Conservation (phyloP, 2,888 invertebrate species). For the Timandra comae region DNA sequence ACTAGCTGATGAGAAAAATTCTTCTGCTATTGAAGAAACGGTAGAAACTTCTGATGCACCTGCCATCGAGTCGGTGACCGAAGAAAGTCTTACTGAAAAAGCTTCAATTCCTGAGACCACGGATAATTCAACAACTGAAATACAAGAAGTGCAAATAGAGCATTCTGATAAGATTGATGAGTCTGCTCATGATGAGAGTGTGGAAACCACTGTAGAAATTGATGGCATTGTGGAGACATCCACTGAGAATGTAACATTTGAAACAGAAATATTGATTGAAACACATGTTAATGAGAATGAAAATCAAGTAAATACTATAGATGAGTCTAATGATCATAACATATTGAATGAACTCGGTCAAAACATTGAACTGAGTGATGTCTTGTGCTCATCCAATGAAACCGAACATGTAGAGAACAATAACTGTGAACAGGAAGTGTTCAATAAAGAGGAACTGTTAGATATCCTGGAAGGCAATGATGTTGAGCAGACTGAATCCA, state of each 20-base stretch:
- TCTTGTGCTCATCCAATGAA: conserved; percentile 50
- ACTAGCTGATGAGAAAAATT: background rate
- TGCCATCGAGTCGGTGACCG: conserved; percentile 1
- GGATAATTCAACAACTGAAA: conserved; percentile 14
- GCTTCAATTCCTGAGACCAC: conserved; percentile 2
- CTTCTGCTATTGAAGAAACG: conserved; percentile 6
- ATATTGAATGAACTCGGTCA: conserved; percentile 56
- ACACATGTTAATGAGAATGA: conserved; percentile 43
- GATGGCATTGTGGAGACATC: conserved; percentile 19
- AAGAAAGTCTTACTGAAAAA: conserved; percentile 5
- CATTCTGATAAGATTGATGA: no score
- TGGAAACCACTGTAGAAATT: conserved; percentile 25
- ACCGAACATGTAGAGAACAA: conserved; percentile 55
- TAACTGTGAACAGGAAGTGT: conserved; percentile 59
- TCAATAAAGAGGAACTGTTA: conserved; percentile 65
- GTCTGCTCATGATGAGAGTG: conserved; percentile 8
- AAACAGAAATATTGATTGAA: conserved; percentile 64
- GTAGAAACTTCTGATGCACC: conserved; percentile 7
- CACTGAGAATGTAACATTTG: conserved; percentile 45
- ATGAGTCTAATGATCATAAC: conserved; percentile 33
- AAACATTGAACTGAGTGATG: conserved; percentile 62
- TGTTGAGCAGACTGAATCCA: conserved; percentile 28
- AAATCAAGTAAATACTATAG: conserved; percentile 27
- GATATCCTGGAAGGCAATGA: conserved; percentile 68
- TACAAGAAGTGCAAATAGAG: no score